A percentile compares a stretch with the other conserved stretches of the same genome.
Evolutionary conservation across 92 coral and sea anemone genomes (phyloP).

Genomic region (Porites divaricata): DNA sequence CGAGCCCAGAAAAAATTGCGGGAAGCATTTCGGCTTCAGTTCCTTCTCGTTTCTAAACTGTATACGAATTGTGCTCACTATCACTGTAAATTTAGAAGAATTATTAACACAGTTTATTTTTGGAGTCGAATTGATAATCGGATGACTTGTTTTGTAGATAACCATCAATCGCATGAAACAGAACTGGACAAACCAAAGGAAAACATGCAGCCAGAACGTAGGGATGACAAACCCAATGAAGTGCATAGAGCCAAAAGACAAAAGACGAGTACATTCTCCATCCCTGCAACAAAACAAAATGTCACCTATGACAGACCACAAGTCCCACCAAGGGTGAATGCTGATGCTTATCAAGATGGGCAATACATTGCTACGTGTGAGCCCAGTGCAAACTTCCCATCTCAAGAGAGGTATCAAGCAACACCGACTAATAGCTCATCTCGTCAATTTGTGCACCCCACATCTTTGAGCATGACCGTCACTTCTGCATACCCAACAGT

Average conservation of each 20-base stretch:
- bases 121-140: not conserved
- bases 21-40: no score
- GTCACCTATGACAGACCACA: slow-evolving; percentile 3
- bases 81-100: no score
- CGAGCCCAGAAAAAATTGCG: no score
- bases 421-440: slow-evolving; percentile 28
- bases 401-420: slow-evolving; percentile 15
- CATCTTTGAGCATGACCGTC: slow-evolving; percentile 12
- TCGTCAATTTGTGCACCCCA: slow-evolving; percentile 15
- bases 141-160: no score
- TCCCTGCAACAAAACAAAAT: not conserved
- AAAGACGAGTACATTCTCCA: not conserved
- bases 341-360: not conserved
- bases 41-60: no score
- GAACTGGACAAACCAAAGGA: slow-evolving; percentile 36
- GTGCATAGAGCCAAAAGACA: slow-evolving; percentile 1
- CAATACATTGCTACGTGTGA: slow-evolving; percentile 1
- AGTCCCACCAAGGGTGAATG: slow-evolving; percentile 8
- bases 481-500: slow-evolving; percentile 2
- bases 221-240: slow-evolving; percentile 16
- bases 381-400: slow-evolving; percentile 1
- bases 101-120: not conserved
- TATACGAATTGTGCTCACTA: no score
- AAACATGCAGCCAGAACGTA: slow-evolving; percentile 22
- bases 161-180: slow-evolving; percentile 14